Conservation (phyloP, 2,888 invertebrate genomes). For the Osedax fenrisi region DNA sequence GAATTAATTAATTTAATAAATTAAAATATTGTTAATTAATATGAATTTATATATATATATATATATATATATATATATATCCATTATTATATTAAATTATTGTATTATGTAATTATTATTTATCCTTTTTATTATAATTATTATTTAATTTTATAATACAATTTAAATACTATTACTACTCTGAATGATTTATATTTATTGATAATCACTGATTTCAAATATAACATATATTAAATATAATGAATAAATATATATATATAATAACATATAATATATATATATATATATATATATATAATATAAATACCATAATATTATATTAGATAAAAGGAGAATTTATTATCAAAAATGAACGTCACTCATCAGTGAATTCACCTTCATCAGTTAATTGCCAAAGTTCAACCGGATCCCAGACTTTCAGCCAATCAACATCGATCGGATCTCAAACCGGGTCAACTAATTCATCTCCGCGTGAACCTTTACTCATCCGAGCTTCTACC, state of each 20-base stretch:
- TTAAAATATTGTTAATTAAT: too few relatives aligned
- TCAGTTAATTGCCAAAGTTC: neutral
- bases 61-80: too few relatives aligned
- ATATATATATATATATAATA: neutral
- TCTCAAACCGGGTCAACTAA: neutral
- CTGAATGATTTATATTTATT: too few relatives aligned
- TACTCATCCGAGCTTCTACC: too few relatives aligned
- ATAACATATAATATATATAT: neutral
- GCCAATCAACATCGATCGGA: neutral
- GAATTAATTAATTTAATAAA: too few relatives aligned
- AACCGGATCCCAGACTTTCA: neutral
- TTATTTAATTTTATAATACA: too few relatives aligned
- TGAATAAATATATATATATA: neutral
- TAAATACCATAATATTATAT: neutral
- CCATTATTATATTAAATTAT: too few relatives aligned
- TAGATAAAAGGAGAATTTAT: neutral
- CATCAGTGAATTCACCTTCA: neutral
- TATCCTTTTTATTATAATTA: too few relatives aligned
- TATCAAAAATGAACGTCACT: neutral
- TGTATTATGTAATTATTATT: too few relatives aligned
- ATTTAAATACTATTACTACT: too few relatives aligned
- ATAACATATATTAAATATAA: neutral
- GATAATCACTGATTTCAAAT: too few relatives aligned
- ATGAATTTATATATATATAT: too few relatives aligned
- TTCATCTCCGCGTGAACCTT: neutral